Conservation (phyloP, 2,113 vertebrate species). For the Mustela nigripes region DNA sequence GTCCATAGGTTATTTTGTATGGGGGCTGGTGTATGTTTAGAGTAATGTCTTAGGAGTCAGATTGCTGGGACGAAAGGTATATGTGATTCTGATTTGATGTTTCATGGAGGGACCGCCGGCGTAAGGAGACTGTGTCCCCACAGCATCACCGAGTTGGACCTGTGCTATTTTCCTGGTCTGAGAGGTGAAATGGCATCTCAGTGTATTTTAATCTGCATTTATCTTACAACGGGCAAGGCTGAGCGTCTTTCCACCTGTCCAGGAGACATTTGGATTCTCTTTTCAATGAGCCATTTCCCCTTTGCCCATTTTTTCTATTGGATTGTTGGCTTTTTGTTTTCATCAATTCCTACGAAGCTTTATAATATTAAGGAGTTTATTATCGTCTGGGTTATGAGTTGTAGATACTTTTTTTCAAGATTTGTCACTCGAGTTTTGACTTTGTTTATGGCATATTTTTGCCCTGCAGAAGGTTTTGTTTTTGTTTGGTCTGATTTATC, state of each 20-base stretch:
- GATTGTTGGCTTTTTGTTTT: neutral
- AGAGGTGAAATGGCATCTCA: neutral
- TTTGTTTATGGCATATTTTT: slow-evolving; percentile 67
- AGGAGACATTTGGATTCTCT: neutral
- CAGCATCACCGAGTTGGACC: neutral
- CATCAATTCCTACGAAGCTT: slow-evolving; percentile 44
- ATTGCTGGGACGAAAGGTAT: neutral
- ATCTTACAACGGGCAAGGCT: neutral
- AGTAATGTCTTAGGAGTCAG: neutral
- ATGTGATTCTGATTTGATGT: neutral
- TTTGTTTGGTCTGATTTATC: slow-evolving; percentile 60
- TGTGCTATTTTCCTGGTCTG: neutral
- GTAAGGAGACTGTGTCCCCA: neutral
- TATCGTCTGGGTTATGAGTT: slow-evolving; percentile 37
- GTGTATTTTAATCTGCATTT: slow-evolving; percentile 21
- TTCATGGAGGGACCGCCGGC: no score
- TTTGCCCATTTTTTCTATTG: neutral
- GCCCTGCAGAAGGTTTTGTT: slow-evolving; percentile 46
- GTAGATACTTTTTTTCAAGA: slow-evolving; percentile 56
- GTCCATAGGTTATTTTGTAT: neutral
- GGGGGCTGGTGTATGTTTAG: neutral
- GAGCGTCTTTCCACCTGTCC: neutral
- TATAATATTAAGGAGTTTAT: slow-evolving; percentile 39
- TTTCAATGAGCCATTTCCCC: neutral
- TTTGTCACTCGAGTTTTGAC: slow-evolving; percentile 59